Evolutionary conservation across 2,113 vertebrate genomes (phyloP).

Genomic region (Eubucco bourcierii): DNA sequence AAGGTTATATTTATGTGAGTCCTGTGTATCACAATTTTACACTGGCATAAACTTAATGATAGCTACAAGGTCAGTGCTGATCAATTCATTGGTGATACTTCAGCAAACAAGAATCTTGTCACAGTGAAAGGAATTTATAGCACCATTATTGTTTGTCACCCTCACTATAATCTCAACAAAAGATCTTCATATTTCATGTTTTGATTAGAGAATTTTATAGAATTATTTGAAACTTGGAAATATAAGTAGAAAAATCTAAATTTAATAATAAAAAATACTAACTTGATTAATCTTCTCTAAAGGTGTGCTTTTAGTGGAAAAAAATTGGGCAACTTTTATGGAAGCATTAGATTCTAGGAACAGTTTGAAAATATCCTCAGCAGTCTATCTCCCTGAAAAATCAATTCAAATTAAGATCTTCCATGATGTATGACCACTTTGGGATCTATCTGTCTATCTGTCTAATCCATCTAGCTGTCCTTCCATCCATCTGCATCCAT

Average conservation of each 20-base stretch:
- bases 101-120: background rate
- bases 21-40: background rate
- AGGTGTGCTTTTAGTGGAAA: background rate
- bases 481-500: too few species aligned
- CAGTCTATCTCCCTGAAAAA: background rate
- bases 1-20: background rate
- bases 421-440: background rate
- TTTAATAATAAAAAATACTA: background rate
- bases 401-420: background rate
- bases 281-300: background rate
- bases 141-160: background rate
- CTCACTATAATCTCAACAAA: background rate
- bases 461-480: too few species aligned
- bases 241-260: background rate
- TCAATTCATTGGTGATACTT: rapidly evolving
- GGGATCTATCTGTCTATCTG: background rate
- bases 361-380: background rate
- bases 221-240: background rate
- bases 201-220: background rate
- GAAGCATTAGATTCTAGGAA: background rate
- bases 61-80: background rate
- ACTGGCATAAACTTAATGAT: background rate
- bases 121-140: background rate
- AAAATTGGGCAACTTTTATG: background rate
- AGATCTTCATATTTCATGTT: background rate